phyloP scores from a whole-genome alignment of 2,113 vertebrate genomes.

The Indicator maculatus region DNA sequence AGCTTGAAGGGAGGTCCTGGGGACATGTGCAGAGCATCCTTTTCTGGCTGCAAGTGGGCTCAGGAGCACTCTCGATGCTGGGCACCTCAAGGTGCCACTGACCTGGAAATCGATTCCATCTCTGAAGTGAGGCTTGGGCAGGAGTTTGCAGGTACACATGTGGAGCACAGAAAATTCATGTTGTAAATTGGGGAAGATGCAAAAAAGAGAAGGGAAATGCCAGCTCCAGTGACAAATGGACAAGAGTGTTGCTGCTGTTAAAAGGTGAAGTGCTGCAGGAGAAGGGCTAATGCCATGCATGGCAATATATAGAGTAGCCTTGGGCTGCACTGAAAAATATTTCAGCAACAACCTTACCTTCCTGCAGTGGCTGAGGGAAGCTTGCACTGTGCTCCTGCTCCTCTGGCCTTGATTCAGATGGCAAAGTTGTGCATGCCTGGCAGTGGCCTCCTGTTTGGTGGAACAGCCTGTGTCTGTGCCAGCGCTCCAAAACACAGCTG shows the following conservation, averaged over 20 bases:
- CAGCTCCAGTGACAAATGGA: not conserved
- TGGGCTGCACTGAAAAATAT: not conserved
- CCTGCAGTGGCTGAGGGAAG: not conserved
- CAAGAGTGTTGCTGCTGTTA: not conserved
- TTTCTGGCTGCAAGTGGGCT: not conserved
- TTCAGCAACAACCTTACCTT: not conserved
- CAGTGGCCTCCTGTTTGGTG: not conserved
- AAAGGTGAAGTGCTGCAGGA: not conserved
- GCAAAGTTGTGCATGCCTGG: not conserved
- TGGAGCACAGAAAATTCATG: not conserved
- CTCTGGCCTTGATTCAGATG: not conserved
- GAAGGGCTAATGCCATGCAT: not conserved
- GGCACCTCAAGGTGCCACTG: not conserved
- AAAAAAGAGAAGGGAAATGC: not conserved
- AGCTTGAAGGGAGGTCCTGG: not conserved
- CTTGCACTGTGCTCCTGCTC: not conserved
- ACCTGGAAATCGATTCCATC: not conserved
- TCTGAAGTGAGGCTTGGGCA: not conserved
- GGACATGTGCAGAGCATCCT: not conserved
- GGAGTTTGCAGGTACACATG: rapidly evolving
- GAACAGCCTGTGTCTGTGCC: not conserved
- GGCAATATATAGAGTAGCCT: conserved; percentile 7
- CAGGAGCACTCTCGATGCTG: rapidly evolving
- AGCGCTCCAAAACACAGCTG: not conserved
- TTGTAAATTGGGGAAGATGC: not conserved